Percentiles rank a stretch among this genome's conserved stretches.
phyloP scores from a whole-genome alignment of 2,888 invertebrate species.

The Lathronympha strigana region DNA sequence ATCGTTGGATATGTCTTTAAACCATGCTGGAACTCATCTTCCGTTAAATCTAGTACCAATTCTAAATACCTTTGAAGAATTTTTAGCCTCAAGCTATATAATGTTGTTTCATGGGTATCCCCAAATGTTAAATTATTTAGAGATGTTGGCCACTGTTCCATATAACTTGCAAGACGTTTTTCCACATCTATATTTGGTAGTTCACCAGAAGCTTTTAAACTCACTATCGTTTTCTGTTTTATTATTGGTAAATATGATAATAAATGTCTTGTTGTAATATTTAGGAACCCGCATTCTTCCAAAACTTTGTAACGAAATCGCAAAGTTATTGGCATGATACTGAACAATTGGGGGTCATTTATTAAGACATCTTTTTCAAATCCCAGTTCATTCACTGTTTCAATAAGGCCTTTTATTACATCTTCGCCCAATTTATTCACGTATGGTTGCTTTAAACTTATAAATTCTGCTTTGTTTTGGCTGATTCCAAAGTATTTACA shows the following conservation, averaged over 20 bases:
- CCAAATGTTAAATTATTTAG: slow-evolving; percentile 68
- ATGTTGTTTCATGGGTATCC: slow-evolving; percentile 61
- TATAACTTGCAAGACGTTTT: slow-evolving; percentile 69
- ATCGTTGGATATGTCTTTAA: slow-evolving; percentile 74
- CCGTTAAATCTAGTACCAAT: slow-evolving; percentile 69
- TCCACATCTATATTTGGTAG: slow-evolving; percentile 67
- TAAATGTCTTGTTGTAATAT: slow-evolving; percentile 57
- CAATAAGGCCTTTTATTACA: slow-evolving; percentile 56
- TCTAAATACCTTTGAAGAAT: slow-evolving; percentile 77
- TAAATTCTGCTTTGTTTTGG: slow-evolving; percentile 62
- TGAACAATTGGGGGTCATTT: slow-evolving; percentile 64
- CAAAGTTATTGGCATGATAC: slow-evolving; percentile 68
- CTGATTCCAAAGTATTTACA: slow-evolving; percentile 63
- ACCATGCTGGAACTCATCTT: slow-evolving; percentile 70
- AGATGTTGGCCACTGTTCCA: slow-evolving; percentile 80
- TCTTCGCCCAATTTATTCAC: slow-evolving; percentile 60
- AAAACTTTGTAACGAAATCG: slow-evolving; percentile 69
- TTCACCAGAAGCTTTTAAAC: slow-evolving; percentile 60
- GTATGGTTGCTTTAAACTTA: slow-evolving; percentile 67
- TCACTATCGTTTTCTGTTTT: slow-evolving; percentile 62
- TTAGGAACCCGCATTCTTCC: slow-evolving; percentile 69
- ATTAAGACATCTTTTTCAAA: slow-evolving; percentile 58
- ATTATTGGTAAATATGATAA: slow-evolving; percentile 63
- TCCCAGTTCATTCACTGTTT: slow-evolving; percentile 62
- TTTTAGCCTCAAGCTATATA: slow-evolving; percentile 68